phyloP scores from a whole-genome alignment of 2,888 invertebrate genomes.

The Synanthedon vespiformis region DNA sequence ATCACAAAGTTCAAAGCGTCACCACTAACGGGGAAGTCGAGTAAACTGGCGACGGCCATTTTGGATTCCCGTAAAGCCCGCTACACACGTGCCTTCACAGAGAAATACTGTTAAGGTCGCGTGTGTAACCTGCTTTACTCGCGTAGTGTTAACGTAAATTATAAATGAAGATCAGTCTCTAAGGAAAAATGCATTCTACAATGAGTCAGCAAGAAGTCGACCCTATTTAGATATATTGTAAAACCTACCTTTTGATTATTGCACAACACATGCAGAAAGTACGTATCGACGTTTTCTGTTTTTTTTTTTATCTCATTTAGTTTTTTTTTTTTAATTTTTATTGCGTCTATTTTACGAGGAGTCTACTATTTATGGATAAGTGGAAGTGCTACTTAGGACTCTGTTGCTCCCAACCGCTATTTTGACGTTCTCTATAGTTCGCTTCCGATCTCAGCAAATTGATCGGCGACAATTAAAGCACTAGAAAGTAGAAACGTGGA shows the following conservation, averaged over 20 bases:
- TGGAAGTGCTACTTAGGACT: conserved; percentile 26
- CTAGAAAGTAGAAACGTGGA: background rate
- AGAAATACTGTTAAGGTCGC: too few species aligned
- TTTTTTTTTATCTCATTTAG: background rate
- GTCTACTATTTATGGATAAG: conserved; percentile 18
- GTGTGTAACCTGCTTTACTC: too few species aligned
- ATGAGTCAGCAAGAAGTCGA: conserved; percentile 53
- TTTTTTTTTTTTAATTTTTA: background rate
- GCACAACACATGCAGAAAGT: conserved; percentile 64
- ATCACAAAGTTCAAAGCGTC: conserved; percentile 16
- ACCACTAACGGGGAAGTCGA: background rate
- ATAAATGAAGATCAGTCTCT: conserved; percentile 33
- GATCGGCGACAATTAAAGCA: background rate
- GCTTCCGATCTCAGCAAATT: background rate
- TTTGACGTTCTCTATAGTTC: background rate
- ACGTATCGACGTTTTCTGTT: conserved; percentile 48
- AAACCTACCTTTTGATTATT: conserved; percentile 54
- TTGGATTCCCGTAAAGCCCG: too few species aligned
- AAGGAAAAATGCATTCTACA: conserved; percentile 23
- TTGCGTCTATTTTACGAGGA: conserved; percentile 28
- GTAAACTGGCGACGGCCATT: too few species aligned
- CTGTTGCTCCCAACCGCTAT: conserved; percentile 23
- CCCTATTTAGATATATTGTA: conserved; percentile 37
- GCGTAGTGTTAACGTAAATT: background rate
- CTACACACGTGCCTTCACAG: too few species aligned